Conservation (phyloP, 2,888 invertebrate genomes). For the Diarsia mendica region DNA sequence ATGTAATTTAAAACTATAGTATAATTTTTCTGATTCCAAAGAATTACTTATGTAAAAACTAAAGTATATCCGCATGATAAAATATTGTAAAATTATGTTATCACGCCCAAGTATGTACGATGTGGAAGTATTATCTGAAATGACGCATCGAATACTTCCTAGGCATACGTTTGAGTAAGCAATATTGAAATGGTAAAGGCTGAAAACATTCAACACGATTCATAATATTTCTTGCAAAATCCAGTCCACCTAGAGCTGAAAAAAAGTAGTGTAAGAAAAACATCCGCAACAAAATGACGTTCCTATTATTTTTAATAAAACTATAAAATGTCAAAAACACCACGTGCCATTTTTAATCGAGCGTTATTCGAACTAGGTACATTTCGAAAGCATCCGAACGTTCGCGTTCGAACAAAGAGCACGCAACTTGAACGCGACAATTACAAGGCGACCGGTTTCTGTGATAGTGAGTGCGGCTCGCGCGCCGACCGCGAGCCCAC, state of each 20-base stretch:
- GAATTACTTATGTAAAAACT: constrained; percentile 15
- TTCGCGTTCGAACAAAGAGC: constrained; percentile 84
- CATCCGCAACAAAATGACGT: constrained; percentile 74
- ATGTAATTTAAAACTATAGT: not conserved
- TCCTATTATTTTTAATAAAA: constrained; percentile 19
- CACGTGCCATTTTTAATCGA: constrained; percentile 74
- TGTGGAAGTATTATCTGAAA: constrained; percentile 58
- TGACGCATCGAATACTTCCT: constrained; percentile 60
- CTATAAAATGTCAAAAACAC: constrained; percentile 60
- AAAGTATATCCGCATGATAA: constrained; percentile 37
- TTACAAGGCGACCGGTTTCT: constrained; percentile 78
- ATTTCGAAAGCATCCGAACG: constrained; percentile 84
- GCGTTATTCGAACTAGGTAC: constrained; percentile 81
- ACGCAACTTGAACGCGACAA: constrained; percentile 84
- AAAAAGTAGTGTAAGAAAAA: constrained; percentile 39
- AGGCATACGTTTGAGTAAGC: constrained; percentile 31
- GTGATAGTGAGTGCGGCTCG: constrained; percentile 63
- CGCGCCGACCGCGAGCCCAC: constrained; percentile 62
- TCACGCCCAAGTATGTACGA: constrained; percentile 42
- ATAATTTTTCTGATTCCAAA: not conserved
- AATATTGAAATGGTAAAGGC: constrained; percentile 32
- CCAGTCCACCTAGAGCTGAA: constrained; percentile 32
- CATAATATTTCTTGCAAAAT: constrained; percentile 23
- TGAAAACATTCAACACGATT: constrained; percentile 32
- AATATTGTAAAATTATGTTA: constrained; percentile 56